Base-by-base conservation (phyloP, 2,797 vertebrate genomes). In the Pelobates cultripes region DNA sequence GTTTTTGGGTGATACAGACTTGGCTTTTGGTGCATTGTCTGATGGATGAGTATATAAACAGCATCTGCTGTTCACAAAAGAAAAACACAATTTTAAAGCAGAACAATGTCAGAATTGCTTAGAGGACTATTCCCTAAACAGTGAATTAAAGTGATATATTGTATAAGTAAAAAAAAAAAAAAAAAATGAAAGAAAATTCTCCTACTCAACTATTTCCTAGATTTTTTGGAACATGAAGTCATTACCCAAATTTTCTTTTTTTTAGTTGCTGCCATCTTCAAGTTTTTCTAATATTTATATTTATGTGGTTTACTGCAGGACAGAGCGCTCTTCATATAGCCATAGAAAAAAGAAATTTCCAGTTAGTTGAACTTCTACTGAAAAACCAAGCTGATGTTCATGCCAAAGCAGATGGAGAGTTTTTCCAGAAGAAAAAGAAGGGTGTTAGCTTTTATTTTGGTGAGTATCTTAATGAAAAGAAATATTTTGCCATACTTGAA, bases 321-420 rank as follows among this genome's bases (percentile, higher is more conserved):
- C 96, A 99, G 88, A 96, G 97, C 0, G 96, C 97, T 9, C 94
- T 99, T 53, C 97, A 99, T 66, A 94, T 98, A 0, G 97, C 97
- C 85, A 96, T 97, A 0, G 98, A 99, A 92, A 96, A 95, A 85
- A 93, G 98, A 85, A 97, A 92, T 74, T 61, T 93, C 0, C 81
- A 60, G 2, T 91, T 95, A 6, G 95, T 97, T 83, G 78, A 91
- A 75, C 89, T 98, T 69, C 87, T 99, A 83, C 90, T 99, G 84
- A 91, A 95, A 75, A 96, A 97, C 5, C 94, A 93, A n/a, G 96
- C 97, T 0, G 77, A 97, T 0, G 94, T 99, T 75, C 94, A 97
- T 0, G 93, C 92, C 80, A 95, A 84, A 83, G 97, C 97, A 83
- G 92, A 90, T 0, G 98, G 98, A 2, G 91, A 79, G 43, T 99